Evolutionary conservation across 2,113 vertebrate genomes (phyloP), one percentile per base, ranked within the genome.

Genomic region (Halichoerus grypus): DNA sequence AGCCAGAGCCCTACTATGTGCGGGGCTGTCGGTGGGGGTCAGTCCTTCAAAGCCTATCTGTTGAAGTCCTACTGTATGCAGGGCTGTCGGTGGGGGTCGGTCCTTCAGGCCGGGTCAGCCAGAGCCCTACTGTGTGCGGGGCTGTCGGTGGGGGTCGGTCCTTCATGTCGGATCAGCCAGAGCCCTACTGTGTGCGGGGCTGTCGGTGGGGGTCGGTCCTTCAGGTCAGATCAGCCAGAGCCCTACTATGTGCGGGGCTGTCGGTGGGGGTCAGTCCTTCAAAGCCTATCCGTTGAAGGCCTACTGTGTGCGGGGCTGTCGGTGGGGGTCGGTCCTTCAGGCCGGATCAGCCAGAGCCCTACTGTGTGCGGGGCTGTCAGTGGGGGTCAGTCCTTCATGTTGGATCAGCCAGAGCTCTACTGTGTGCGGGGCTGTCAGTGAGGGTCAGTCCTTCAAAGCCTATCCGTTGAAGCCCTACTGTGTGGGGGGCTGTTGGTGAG

Each of bases 81-180:
- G 36, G 28, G 21, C 57, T 0, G 15, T 21, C n/a, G 3, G 19
- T 33, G 83, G 33, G 42, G 16, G 61, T 21, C 24, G 0, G 0
- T 46, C 10, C 59, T 33, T 31, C 39, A 46, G 46, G 84, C 7
- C 3, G 2, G 7, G 2, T 7, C 5, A 13, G 46, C 13, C 16
- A 42, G 11, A 55, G 77, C 28, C 36, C 89, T 46, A 57, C 77
- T 57, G 26, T 19, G 33, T 53, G 13, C 2, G 0, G 33, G 24
- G 18, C 63, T 1, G 24, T 8, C 31, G 8, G 22, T 2, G 67
- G n/a, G 26, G 8, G 51, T 22, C 5, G 0, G 0, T 49, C 18
- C 59, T 69, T 4, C 15, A 39, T n/a, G n/a, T 39, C 49, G 19
- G 5, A 4, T 4, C 7, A 3, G 14, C 5, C 16, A 51, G 16